Evolutionary conservation across 2,888 invertebrate genomes (phyloP).

Genomic region (Charanyca ferruginea): DNA sequence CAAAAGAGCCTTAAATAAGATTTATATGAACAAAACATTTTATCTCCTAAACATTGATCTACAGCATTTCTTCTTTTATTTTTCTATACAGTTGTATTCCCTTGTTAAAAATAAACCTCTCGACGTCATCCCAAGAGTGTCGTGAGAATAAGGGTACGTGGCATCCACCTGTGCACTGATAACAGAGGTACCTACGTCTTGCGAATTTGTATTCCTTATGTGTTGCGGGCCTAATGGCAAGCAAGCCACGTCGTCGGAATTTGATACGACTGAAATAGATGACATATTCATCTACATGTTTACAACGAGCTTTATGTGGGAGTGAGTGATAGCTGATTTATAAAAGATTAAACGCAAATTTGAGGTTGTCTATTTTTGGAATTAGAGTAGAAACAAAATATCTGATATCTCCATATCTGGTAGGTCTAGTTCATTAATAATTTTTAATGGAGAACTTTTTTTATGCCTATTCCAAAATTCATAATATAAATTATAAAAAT

Average conservation of each 20-base stretch:
- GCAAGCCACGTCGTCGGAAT: conserved; percentile 44
- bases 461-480: no score
- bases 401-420: no score
- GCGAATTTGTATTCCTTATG: conserved; percentile 51
- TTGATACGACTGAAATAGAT: conserved; percentile 41
- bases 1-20: not conserved
- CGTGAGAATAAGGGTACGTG: conserved; percentile 35
- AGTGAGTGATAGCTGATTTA: no score
- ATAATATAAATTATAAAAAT: no score
- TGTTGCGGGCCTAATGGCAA: conserved; percentile 21
- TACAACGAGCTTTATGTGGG: not conserved
- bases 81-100: conserved; percentile 31
- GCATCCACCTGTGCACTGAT: conserved; percentile 57
- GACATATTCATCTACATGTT: conserved; percentile 42
- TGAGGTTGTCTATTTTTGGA: no score
- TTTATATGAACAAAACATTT: not conserved
- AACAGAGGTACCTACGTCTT: conserved; percentile 22
- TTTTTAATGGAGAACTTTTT: no score
- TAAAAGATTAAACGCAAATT: no score
- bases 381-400: no score
- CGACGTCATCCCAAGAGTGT: conserved; percentile 47
- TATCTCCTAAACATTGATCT: conserved; percentile 12
- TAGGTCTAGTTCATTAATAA: no score
- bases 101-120: conserved; percentile 45
- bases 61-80: conserved; percentile 2